phyloP scores from a whole-genome alignment of 2,113 vertebrate genomes.

The Sula dactylatra region DNA sequence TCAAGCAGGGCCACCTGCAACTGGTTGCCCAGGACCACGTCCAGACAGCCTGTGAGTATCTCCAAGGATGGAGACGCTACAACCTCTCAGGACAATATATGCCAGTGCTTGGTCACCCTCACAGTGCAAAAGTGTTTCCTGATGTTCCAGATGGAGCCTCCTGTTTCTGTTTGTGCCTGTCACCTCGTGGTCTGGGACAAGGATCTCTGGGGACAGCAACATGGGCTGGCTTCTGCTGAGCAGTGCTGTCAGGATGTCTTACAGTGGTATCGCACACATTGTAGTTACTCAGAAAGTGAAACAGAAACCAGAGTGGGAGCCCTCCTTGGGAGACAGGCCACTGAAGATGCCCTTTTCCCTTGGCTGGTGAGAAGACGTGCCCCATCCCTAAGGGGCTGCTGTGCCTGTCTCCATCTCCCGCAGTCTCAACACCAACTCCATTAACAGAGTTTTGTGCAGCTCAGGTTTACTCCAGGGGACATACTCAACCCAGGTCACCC shows the following conservation, averaged over 20 bases:
- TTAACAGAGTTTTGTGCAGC: neutral
- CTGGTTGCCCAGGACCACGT: neutral
- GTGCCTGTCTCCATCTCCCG: neutral
- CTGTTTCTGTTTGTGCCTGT: neutral
- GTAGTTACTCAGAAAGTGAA: neutral
- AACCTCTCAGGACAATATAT: neutral
- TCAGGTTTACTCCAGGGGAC: neutral
- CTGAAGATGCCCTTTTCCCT: neutral
- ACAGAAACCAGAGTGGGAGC: neutral
- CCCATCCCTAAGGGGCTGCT: neutral
- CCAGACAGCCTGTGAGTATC: neutral
- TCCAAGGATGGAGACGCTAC: neutral
- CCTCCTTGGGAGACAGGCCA: neutral
- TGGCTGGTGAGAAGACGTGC: neutral
- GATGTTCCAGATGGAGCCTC: neutral
- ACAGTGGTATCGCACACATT: fast-evolving
- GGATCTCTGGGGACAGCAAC: neutral
- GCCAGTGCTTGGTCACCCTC: neutral
- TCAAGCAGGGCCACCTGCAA: neutral
- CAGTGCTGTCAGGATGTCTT: neutral
- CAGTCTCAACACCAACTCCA: neutral
- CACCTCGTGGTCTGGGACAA: neutral
- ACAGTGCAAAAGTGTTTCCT: neutral
- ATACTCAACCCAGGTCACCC: neutral
- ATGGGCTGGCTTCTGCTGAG: neutral